phyloP scores from a whole-genome alignment of 2,888 invertebrate species.

The Caenorhabditis imperialis region DNA sequence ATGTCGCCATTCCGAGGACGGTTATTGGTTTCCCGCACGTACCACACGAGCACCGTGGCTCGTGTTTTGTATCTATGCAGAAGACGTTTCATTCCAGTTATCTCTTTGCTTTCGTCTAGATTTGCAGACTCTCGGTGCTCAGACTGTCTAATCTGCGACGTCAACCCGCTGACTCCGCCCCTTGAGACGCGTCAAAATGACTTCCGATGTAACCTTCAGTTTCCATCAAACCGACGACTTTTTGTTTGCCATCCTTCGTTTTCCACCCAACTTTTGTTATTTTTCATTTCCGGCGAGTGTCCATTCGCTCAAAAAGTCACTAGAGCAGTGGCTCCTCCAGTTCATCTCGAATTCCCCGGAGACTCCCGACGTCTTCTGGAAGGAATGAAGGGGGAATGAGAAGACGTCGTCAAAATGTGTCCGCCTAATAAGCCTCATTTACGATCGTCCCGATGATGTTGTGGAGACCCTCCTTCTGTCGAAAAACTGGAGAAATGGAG shows the following conservation, averaged over 20 bases:
- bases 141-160: too few relatives aligned
- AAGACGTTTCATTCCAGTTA: too few relatives aligned
- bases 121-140: too few relatives aligned
- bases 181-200: too few relatives aligned
- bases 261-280: constrained; percentile 5
- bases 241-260: constrained; percentile 8
- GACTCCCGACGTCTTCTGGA: background rate
- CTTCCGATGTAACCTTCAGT: constrained; percentile 26
- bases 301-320: background rate
- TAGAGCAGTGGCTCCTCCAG: too few relatives aligned
- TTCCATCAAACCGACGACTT: constrained; percentile 28
- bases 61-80: too few relatives aligned
- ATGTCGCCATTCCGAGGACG: background rate
- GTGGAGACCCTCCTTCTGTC: background rate
- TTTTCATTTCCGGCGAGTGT: background rate
- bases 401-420: constrained; percentile 17
- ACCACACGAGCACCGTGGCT: too few relatives aligned
- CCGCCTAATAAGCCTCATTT: constrained; percentile 52
- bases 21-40: constrained; percentile 12
- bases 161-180: too few relatives aligned
- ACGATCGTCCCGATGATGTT: constrained; percentile 43
- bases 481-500: constrained; percentile 22
- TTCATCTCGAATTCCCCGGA: too few relatives aligned
- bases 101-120: too few relatives aligned
- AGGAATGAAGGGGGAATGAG: constrained; percentile 22